Conservation (phyloP, 2,113 vertebrate species). For the Megaceryle maxima region DNA sequence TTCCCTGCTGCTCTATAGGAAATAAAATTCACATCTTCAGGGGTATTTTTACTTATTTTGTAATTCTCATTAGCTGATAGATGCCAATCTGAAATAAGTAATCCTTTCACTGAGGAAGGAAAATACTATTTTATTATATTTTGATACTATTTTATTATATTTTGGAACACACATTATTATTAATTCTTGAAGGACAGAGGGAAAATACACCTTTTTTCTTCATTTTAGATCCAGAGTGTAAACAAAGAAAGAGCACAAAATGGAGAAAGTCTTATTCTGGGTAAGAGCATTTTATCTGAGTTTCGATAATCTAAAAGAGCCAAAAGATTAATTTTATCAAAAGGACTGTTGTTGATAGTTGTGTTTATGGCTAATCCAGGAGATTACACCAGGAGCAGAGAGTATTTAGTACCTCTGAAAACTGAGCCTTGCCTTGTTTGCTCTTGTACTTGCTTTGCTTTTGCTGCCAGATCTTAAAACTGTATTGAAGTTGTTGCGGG, state of each 20-base stretch:
- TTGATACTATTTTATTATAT: conserved; percentile 10
- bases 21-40: background rate
- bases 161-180: background rate
- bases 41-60: background rate
- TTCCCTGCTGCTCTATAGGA: background rate
- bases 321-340: background rate
- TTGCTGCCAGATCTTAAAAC: background rate
- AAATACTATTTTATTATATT: background rate
- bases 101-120: background rate
- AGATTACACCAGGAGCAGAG: background rate
- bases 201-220: conserved; percentile 24
- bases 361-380: background rate
- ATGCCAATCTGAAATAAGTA: background rate
- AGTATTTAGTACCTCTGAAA: background rate
- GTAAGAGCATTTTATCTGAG: conserved; percentile 55
- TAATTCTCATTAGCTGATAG: background rate
- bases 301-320: background rate
- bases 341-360: background rate
- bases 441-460: background rate
- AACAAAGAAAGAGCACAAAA: conserved; percentile 18
- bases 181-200: background rate
- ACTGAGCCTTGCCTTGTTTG: background rate
- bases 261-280: conserved; percentile 12
- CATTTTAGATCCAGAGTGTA: conserved; percentile 60
- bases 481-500: background rate